phyloP scores from a whole-genome alignment of 2,888 invertebrate genomes.

The Chymomyza caudatula region DNA sequence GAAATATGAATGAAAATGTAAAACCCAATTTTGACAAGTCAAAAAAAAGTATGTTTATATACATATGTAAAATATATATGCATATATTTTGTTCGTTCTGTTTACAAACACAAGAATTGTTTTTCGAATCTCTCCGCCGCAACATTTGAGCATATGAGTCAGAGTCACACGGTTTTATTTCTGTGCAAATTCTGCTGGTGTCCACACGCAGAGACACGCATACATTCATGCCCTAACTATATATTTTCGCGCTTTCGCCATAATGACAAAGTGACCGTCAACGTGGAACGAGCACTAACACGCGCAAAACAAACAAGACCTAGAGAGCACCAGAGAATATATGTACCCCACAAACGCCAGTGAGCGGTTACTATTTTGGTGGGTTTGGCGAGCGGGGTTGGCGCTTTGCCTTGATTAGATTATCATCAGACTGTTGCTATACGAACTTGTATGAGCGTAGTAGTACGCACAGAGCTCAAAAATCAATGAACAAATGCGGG shows the following conservation, averaged over 20 bases:
- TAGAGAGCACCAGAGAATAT: constrained; percentile 1
- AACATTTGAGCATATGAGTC: not conserved
- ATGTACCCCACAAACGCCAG: not conserved
- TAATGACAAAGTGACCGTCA: constrained; percentile 9
- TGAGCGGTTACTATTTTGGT: not conserved
- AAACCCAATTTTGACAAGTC: constrained; percentile 46
- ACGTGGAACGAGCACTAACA: not conserved
- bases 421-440: constrained; percentile 43
- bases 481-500: constrained; percentile 61
- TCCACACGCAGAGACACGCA: not conserved
- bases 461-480: constrained; percentile 46
- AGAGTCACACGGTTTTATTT: not conserved
- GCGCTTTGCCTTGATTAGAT: constrained; percentile 47
- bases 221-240: constrained; percentile 24
- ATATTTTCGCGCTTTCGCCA: constrained; percentile 53
- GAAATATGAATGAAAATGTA: constrained; percentile 60
- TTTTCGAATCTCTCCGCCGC: constrained; percentile 38
- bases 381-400: constrained; percentile 13
- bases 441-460: not conserved
- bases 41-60: constrained; percentile 3
- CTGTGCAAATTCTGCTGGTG: constrained; percentile 4
- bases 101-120: constrained; percentile 56
- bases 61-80: constrained; percentile 10
- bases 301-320: constrained; percentile 47
- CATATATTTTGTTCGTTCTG: constrained; percentile 35